phyloP scores from a whole-genome alignment of 2,113 vertebrate genomes.

The Colaptes auratus region DNA sequence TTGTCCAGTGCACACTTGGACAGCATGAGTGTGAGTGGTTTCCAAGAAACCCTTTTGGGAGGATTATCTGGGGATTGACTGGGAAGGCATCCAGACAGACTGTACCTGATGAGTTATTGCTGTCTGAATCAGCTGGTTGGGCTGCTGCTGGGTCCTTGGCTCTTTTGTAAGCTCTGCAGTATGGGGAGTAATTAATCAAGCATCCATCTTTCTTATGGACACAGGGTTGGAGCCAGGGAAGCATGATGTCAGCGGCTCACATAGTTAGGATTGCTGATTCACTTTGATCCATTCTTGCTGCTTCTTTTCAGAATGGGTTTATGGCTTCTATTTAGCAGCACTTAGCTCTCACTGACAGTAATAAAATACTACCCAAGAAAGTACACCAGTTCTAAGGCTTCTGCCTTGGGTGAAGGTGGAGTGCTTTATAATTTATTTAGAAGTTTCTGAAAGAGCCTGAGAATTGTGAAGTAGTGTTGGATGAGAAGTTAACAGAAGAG shows the following conservation, averaged over 20 bases:
- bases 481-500: background rate
- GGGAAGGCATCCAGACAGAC: background rate
- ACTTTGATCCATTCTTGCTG: background rate
- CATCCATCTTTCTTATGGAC: background rate
- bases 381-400: background rate
- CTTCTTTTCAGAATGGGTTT: background rate
- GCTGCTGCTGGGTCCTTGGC: constrained; percentile 2
- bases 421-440: background rate
- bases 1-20: background rate
- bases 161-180: background rate
- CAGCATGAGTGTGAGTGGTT: background rate
- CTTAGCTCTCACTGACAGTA: background rate
- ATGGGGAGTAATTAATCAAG: constrained; percentile 30
- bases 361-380: background rate
- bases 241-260: background rate
- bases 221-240: constrained; percentile 16
- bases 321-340: background rate
- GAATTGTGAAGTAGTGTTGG: background rate
- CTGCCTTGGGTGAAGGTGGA: background rate
- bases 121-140: constrained; percentile 8
- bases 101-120: background rate
- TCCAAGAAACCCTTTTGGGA: background rate
- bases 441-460: background rate
- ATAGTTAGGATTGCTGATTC: constrained; percentile 24
- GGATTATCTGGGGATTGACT: background rate